Conservation (phyloP, 2,113 vertebrate genomes). For the Melanotaenia duboulayi region DNA sequence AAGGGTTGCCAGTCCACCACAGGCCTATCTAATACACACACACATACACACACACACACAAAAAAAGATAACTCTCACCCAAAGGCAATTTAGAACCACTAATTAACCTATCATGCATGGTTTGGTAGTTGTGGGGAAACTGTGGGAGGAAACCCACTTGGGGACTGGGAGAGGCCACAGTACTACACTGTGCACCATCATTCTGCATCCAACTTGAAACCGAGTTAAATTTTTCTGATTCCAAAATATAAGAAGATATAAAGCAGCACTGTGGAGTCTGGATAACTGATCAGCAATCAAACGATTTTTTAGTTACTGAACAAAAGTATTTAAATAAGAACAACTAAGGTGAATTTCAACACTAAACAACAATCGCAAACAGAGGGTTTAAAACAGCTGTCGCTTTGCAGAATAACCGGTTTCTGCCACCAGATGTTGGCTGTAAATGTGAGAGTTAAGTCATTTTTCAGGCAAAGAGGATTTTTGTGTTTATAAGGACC, state of each 20-base stretch:
- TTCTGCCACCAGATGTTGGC: slow-evolving; percentile 27
- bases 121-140: neutral
- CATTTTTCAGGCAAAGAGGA: slow-evolving; percentile 5
- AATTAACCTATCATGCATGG: neutral
- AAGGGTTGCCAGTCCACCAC: neutral
- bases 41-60: neutral
- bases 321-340: neutral
- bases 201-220: neutral
- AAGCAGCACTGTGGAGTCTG: neutral
- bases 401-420: slow-evolving; percentile 1
- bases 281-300: neutral
- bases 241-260: neutral
- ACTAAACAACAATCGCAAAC: neutral
- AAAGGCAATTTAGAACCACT: neutral
- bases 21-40: neutral
- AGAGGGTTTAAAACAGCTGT: neutral
- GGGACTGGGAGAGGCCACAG: no score
- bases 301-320: neutral
- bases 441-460: slow-evolving; percentile 4
- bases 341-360: neutral
- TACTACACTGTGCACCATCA: no score
- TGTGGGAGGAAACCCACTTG: no score
- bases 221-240: no score
- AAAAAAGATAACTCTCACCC: neutral
- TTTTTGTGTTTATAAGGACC: neutral